A percentile compares a stretch with the other conserved stretches of the same genome.
Evolutionary conservation across 2,797 vertebrate genomes (phyloP).

Genomic region (Halcyon chelicuti): DNA sequence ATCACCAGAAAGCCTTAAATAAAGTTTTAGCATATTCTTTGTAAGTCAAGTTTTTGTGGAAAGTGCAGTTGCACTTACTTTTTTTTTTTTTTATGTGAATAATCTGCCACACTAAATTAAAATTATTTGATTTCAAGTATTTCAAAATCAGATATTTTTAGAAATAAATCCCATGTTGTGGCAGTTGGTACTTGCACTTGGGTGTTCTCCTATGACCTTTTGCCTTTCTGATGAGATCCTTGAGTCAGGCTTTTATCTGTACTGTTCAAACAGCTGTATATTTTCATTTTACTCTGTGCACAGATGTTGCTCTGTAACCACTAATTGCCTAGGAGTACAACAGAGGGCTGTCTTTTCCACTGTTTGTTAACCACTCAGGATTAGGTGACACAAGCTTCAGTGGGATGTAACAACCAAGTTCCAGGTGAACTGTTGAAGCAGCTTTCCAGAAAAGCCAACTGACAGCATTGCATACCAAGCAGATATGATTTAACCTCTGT

Average conservation of each 20-base stretch:
- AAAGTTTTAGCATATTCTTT: background rate
- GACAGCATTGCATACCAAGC: background rate
- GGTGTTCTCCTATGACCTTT: background rate
- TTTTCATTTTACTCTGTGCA: background rate
- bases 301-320: background rate
- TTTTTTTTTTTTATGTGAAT: background rate
- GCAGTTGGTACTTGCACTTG: background rate
- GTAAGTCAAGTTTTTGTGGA: fast-evolving
- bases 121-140: background rate
- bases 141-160: background rate
- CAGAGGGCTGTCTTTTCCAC: background rate
- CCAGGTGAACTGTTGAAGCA: background rate
- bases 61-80: background rate
- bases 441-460: background rate
- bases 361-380: background rate
- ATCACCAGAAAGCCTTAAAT: background rate
- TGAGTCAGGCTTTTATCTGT: background rate
- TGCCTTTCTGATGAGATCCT: background rate
- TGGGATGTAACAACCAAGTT: background rate
- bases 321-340: background rate
- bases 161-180: background rate
- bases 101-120: background rate
- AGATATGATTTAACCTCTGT: background rate
- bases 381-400: background rate
- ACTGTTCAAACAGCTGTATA: background rate